Base-by-base conservation (phyloP, 2,888 invertebrate genomes). In the Epirrhoe tristata region DNA sequence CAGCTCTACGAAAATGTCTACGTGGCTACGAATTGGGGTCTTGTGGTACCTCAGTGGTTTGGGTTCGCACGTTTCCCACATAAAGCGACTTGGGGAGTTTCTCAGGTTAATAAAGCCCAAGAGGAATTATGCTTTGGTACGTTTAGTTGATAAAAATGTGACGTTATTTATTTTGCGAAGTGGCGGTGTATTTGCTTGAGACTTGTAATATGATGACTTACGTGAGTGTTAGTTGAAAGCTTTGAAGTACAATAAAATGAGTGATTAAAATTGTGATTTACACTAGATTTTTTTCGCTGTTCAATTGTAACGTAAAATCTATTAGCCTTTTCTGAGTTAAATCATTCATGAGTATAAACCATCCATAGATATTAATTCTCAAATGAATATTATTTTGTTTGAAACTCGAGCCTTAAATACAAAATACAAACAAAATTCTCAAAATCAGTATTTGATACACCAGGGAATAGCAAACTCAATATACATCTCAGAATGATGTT, bases 51-150 rank as follows among this genome's bases (percentile, higher is more conserved):
- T 32, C 14, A 16, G 7, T 14, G 14, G 31, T 31, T 46, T 39
- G 24, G 53, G 52, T 34, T 16, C 51, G 16, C 57, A 61, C 67
- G 68, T 61, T 62, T 52, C 1, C 31, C 48, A 58, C 60, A 58
- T 60, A 24, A 58, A 51, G 55, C 32, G 50, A 59, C 48, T 60
- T 31, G 54, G 57, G 56, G 50, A 58, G 10, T 64, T 57, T 46
- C 17, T 60, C 55, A 62, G 58, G 57, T 61, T 61, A 64, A 46
- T 64, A 70, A 67, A 43, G 39, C 43, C 43, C 48, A 36, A 46
- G 48, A 61, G 57, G 32, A 58, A 53, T 61, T 61, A 65, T 39
- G 24, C 16, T 5, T 51, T 36, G 52, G 14, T 50, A 36, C 14
- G 31, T 53, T 53, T 51, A 51, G 39, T 51, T 62, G 36, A 36